A percentile compares a stretch with the other conserved stretches of the same genome.
Conservation (phyloP, 1,140 invertebrate genomes). For the Steinernema feltiae region DNA sequence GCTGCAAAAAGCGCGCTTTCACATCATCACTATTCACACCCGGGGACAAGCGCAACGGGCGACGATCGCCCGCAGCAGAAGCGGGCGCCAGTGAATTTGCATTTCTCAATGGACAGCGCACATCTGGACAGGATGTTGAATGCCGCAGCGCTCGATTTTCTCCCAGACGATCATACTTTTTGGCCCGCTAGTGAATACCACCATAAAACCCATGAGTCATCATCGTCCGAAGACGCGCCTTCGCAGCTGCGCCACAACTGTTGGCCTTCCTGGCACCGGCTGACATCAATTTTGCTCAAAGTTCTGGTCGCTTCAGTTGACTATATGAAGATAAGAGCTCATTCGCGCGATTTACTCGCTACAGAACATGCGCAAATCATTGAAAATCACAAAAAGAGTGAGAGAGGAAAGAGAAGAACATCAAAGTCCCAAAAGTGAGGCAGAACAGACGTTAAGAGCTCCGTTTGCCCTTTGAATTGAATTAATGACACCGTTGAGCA, state of each 20-base stretch:
- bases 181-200: constrained; percentile 8
- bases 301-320: background rate
- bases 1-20: background rate
- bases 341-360: too few species aligned
- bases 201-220: constrained; percentile 13
- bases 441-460: background rate
- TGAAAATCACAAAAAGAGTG: background rate
- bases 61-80: background rate
- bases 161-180: constrained; percentile 12
- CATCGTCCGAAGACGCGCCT: background rate
- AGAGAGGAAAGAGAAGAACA: background rate
- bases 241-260: constrained; percentile 13
- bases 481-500: background rate
- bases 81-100: background rate
- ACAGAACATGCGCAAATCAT: too few species aligned
- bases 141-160: background rate
- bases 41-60: background rate
- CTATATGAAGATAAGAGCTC: background rate
- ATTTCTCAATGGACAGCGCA: background rate
- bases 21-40: constrained; percentile 10
- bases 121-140: constrained; percentile 8
- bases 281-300: background rate
- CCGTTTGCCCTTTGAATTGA: background rate
- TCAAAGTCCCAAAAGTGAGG: background rate
- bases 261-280: background rate